Evolutionary conservation across 2,888 invertebrate species (phyloP), one percentile per base, ranked within the genome.

Genomic region (Hymenopus coronatus): DNA sequence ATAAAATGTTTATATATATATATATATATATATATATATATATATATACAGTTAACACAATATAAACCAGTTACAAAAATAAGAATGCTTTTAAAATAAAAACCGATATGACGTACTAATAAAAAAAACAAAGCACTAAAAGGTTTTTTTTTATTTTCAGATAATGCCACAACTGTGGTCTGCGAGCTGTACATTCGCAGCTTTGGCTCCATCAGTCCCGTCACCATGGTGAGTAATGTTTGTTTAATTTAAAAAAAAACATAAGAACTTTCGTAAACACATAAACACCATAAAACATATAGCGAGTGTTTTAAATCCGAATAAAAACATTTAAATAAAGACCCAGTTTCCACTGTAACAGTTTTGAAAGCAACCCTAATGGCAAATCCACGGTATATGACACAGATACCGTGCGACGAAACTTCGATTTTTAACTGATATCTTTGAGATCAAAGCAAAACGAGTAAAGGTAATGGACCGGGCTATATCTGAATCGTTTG

Each of bases 181-280:
- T 93, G 93, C 89, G 94, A 94, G 89, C 92, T 94, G 15, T 94
- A 93, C 91, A 93, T 94, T 27, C 91, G 92, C 89, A 94, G 93
- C 91, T 94, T 94, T 90, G 94, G 94, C 25, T 93, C 93, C 27
- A 94, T 94, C 90, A 93, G 93, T 91, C 94, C 94, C 15, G 92
- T 92, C 8, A 94, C 93, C 28, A 94, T 94, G 94, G 94, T 94
- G 91, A 92, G 93, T 91, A 33, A 14, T 27, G 12, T 28, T 33
- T 28, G 12, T 40, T 40, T 40, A 9, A 40, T 40, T 27, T 25
- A 83, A 25, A 1, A 40, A n/a, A 40, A 9, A 12, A 1, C 40
- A 40, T 40, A 40, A 40, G 40, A 25, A 15, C 20, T 6, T 70
- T 14, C 25, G 54, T 8, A 25, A 70, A 70, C 25, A 70, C 54